Percentiles rank a stretch among this genome's conserved stretches.
These are phyloP conservation scores for Hypomecis punctinalis DNA, from an alignment of 2,888 invertebrate genomes.

Conservation along the genomic window DNA sequence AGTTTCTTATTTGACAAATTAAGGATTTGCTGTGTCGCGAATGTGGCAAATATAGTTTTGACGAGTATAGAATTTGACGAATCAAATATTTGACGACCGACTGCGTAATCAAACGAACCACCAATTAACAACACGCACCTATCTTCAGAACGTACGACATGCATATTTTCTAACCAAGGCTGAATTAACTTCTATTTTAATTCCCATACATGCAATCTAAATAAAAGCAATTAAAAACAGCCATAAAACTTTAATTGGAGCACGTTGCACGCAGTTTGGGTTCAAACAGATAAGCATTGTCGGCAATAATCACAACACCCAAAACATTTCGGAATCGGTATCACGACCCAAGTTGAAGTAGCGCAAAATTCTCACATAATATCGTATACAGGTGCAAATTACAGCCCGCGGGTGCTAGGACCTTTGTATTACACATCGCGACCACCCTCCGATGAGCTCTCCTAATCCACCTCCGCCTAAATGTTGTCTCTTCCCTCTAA, in stretches of 20 bases:
- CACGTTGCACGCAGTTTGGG: constrained; percentile 6
- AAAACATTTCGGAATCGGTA: constrained; percentile 44
- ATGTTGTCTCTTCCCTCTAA: constrained; percentile 46
- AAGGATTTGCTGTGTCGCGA: too few relatives aligned
- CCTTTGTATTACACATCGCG: constrained; percentile 67
- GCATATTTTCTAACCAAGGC: too few relatives aligned
- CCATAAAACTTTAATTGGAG: constrained; percentile 12
- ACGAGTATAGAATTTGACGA: too few relatives aligned
- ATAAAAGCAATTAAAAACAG: constrained; percentile 11
- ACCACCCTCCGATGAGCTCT: constrained; percentile 61
- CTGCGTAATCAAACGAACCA: too few relatives aligned
- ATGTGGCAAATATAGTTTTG: too few relatives aligned
- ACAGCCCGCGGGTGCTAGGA: constrained; percentile 69
- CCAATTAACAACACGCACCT: too few relatives aligned
- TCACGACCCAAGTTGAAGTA: constrained; percentile 57
- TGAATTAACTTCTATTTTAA: too few relatives aligned
- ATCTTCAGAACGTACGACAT: too few relatives aligned
- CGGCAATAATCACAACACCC: constrained; percentile 40
- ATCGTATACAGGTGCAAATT: constrained; percentile 80
- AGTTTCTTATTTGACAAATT: too few relatives aligned
- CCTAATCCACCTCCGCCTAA: constrained; percentile 48
- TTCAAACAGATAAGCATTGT: constrained; percentile 31
- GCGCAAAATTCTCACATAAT: constrained; percentile 77
- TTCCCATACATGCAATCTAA: not conserved
- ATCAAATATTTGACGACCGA: too few relatives aligned